These are phyloP conservation scores for Cebidichthys violaceus DNA, from an alignment of 2,113 vertebrate genomes.

Conservation along the genomic window DNA sequence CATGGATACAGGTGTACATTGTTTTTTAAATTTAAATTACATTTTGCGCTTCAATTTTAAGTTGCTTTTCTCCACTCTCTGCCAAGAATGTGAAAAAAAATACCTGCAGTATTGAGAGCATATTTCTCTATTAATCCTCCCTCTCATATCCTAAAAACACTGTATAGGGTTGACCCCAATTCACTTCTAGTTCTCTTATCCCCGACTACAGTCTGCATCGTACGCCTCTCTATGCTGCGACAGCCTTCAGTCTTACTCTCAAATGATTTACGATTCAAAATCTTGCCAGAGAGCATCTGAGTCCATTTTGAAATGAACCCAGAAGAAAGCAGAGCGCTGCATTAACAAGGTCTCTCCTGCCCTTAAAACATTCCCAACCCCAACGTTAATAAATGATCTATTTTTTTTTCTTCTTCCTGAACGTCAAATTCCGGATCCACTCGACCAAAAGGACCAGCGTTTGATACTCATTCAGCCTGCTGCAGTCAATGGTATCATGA, in stretches of 20 bases:
- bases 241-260: not conserved
- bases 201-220: not conserved
- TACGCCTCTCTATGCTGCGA: not conserved
- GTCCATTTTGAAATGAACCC: not conserved
- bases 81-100: not conserved
- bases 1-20: not conserved
- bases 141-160: not conserved
- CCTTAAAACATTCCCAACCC: not conserved
- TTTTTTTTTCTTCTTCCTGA: not conserved
- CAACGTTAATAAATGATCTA: not conserved
- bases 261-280: slow-evolving; percentile 1
- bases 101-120: not conserved
- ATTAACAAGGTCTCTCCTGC: not conserved
- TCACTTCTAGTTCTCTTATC: not conserved
- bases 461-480: slow-evolving; percentile 28
- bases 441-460: slow-evolving; percentile 6
- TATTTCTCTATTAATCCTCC: not conserved
- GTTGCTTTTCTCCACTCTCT: not conserved
- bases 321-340: not conserved
- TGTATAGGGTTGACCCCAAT: not conserved
- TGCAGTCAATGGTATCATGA: slow-evolving; percentile 49
- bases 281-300: not conserved
- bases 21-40: not conserved
- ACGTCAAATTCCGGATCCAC: not conserved
- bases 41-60: not conserved